Evolutionary conservation across 2,888 invertebrate species (phyloP), one percentile per base, ranked within the genome.

Genomic region (Gymnoscelis rufifasciata): DNA sequence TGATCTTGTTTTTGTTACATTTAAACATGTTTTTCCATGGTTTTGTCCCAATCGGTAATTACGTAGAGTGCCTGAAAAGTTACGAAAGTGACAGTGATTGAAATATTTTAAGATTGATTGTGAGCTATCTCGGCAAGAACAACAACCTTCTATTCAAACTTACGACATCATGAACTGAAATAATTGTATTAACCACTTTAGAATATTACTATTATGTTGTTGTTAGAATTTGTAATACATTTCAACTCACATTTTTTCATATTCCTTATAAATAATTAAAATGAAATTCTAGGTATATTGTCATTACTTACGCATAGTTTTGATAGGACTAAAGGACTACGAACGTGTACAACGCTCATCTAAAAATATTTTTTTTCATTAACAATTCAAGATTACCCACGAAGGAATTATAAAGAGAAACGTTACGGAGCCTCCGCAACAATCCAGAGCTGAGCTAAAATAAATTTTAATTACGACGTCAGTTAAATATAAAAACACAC

Each of bases 71-170:
- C 55, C 54, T 59, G 51, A 56, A 51, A 64, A 64, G 40, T 56
- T 44, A 60, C 57, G 56, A 49, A 45, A 46, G 30, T 31, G 43
- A 52, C 40, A 39, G 51, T 45, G 50, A 43, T 40, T 37, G 45
- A 54, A 54, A 54, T 47, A 59, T 58, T 58, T 56, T 14, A 42
- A 62, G 62, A 69, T 64, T 56, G 59, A 68, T 69, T 51, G 48
- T 56, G 41, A 33, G 38, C 50, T 43, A 49, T 46, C 37, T 31
- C 23, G 12, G 12, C 24, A 43, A 43, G 29, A 43, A 24, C 29
- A 39, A 19, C 19, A 19, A 19, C 24, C 43, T 27, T 41, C 31
- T 11, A 30, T 41, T 13, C 28, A 10, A 39, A 40, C 24, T 42
- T 38, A 23, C 33, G 11, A 29, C 31, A 47, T 42, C 29, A 39